These are phyloP conservation scores for Sarcophaga caerulescens DNA, from an alignment of 2,888 invertebrate genomes.

Conservation along the genomic window DNA sequence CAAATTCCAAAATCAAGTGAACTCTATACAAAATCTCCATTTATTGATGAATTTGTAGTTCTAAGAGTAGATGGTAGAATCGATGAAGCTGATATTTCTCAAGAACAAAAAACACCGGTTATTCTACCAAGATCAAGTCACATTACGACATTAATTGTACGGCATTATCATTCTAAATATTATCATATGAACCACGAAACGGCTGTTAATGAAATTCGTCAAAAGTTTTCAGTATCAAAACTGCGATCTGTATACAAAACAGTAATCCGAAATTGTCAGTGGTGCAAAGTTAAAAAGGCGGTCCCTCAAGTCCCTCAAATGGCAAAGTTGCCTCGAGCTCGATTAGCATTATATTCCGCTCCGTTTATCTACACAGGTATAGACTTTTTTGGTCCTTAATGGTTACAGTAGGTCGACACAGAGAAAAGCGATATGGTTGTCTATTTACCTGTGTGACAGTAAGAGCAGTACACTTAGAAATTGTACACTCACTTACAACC, in stretches of 20 bases:
- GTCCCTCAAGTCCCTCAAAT: not conserved
- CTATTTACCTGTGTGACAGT: too few relatives aligned
- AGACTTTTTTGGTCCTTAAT: not conserved
- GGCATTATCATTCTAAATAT: not conserved
- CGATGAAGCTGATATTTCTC: conserved; percentile 3
- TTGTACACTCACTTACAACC: too few relatives aligned
- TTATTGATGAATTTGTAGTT: conserved; percentile 20
- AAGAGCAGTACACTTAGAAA: not conserved
- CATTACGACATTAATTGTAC: not conserved
- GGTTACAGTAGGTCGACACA: too few relatives aligned
- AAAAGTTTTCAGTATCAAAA: conserved; percentile 36
- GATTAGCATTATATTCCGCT: not conserved
- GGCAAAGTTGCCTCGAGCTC: not conserved
- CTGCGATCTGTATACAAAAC: conserved; percentile 33
- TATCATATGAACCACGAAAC: not conserved
- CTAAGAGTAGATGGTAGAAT: conserved; percentile 51
- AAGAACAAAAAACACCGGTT: conserved; percentile 27
- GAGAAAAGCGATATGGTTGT: too few relatives aligned
- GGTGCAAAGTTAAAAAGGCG: conserved; percentile 29
- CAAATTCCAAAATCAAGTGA: conserved; percentile 12
- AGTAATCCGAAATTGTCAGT: conserved; percentile 12
- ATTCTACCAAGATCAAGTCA: conserved; percentile 47
- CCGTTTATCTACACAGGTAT: not conserved
- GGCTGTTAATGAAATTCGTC: conserved; percentile 30
- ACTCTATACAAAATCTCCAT: conserved; percentile 13